Conservation (phyloP, 2,888 invertebrate species). For the Lithodes maja region DNA sequence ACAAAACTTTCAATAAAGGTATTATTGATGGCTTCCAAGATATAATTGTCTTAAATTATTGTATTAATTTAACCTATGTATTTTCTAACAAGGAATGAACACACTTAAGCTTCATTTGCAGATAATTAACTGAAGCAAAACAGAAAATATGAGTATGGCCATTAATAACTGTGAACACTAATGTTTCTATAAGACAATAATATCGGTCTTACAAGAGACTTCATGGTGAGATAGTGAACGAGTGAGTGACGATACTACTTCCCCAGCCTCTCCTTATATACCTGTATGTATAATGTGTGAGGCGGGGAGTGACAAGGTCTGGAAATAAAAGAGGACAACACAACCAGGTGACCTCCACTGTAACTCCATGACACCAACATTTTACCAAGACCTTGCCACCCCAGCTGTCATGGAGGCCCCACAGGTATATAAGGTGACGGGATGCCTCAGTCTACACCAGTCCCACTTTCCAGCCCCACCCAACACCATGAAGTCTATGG, state of each 20-base stretch:
- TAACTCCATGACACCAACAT: background rate
- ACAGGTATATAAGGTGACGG: background rate
- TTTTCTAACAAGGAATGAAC: too few species aligned
- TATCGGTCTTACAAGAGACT: background rate
- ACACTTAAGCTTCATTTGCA: too few species aligned
- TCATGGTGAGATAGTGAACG: background rate
- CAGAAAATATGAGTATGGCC: too few species aligned
- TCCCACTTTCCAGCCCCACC: background rate
- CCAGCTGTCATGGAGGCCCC: background rate
- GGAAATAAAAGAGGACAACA: background rate
- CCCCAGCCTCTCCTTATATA: background rate
- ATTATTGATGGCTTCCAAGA: too few species aligned
- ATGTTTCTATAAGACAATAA: background rate
- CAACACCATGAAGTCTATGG: background rate
- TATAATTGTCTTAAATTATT: too few species aligned
- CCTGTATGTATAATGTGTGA: background rate
- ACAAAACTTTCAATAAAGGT: too few species aligned
- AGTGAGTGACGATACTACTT: background rate
- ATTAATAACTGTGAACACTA: too few species aligned
- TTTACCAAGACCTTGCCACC: background rate
- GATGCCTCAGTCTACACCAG: background rate
- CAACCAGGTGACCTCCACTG: background rate
- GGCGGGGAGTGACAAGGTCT: background rate
- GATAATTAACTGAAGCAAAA: background rate
- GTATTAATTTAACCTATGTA: too few species aligned